Evolutionary conservation across 30 jellyfish, hydroid and myxozoan genomes (phyloP), one percentile per base, ranked within the genome.

Genomic region (Turritopsis rubra): DNA sequence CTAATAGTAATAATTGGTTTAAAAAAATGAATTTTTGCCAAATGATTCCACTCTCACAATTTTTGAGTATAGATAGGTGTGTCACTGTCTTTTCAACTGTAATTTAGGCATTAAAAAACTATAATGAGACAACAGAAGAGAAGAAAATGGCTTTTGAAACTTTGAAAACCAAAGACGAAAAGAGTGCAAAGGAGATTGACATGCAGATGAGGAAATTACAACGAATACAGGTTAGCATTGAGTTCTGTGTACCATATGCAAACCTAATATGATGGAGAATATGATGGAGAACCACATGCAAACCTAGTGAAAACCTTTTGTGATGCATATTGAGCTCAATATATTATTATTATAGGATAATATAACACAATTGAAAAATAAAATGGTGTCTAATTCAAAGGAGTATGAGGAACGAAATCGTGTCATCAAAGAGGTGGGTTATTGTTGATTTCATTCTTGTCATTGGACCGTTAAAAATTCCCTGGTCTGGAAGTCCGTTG

Each of bases 101-200:
- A 3, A 13, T 27, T 7, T 22, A 68, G 98, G 98, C 98, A 53
- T 79, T 91, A 75, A 91, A 91, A 70, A 91, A 85, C 73, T 91
- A 91, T 72, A 91, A 91, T 70, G 98, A 91, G 65, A 88, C 96
- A n/a, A 91, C 98, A 26, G 98, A 91, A 65, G 98, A 91, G 75
- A 75, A 96, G 53, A 91, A 91, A 66, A 88, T 75, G n/a, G 98
- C 98, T 0, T 91, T 91, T 75, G 98, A 91, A 84, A 87, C 90
- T 31, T 84, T 91, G 87, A 91, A 91, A 80, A 68, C 87, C 28
- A 91, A 91, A 80, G 98, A 91, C 71, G 96, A 91, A 53, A 91
- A 87, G 83, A 87, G 95, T 84, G 96, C 98, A 54, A 80, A 86
- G 53, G 98, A 91, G 70, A 91, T 91, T 75, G 98, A 87, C n/a